Percentiles rank a stretch among this genome's conserved stretches.
These are phyloP conservation scores for Matsumurasca onukii DNA, from an alignment of 1,140 invertebrate species.

Conservation along the genomic window DNA sequence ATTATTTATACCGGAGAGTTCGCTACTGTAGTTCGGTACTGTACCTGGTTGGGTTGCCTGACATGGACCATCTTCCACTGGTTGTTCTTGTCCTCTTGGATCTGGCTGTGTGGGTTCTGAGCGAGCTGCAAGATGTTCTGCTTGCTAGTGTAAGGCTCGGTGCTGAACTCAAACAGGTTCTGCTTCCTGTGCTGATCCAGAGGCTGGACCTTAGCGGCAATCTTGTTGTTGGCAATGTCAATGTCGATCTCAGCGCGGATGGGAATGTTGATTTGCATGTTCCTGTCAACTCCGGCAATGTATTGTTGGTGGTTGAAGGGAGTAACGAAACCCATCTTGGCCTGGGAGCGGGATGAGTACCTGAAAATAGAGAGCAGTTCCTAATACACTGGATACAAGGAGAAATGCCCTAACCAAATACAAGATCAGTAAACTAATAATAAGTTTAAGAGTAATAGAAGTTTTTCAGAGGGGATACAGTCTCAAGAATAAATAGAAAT, in stretches of 20 bases:
- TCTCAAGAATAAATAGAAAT: no score
- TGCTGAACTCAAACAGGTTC: constrained; percentile 58
- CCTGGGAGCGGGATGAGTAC: constrained; percentile 53
- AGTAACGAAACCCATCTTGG: constrained; percentile 61
- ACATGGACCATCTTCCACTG: constrained; percentile 46
- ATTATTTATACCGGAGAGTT: neutral
- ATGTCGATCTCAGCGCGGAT: constrained; percentile 48
- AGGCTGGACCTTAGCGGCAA: constrained; percentile 51
- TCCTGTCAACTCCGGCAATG: constrained; percentile 57
- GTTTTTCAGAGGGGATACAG: no score
- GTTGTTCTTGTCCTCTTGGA: constrained; percentile 47
- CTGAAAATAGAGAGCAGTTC: constrained; percentile 30
- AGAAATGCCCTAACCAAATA: no score
- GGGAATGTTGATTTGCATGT: constrained; percentile 57
- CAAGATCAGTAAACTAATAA: neutral
- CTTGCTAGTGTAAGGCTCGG: constrained; percentile 58
- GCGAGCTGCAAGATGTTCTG: constrained; percentile 55
- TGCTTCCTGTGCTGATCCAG: constrained; percentile 51
- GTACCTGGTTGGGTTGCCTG: constrained; percentile 43
- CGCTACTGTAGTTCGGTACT: neutral
- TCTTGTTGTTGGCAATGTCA: constrained; percentile 50
- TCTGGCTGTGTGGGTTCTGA: constrained; percentile 32
- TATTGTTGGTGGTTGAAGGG: constrained; percentile 60
- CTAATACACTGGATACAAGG: no score
- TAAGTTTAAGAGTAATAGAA: neutral